phyloP scores from a whole-genome alignment of 2,888 invertebrate genomes.

The Hypercompe scribonia region DNA sequence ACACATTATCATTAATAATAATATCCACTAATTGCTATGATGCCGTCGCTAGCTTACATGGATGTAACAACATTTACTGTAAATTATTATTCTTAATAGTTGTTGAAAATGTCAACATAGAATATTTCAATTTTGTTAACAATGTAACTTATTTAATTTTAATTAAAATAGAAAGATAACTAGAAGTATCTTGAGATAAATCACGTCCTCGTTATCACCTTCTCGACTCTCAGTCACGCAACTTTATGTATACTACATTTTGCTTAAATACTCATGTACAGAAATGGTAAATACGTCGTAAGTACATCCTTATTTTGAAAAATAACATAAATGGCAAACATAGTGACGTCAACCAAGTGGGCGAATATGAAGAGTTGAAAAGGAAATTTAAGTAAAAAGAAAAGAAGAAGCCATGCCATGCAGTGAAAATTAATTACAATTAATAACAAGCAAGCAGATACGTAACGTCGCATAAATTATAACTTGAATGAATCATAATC shows the following conservation, averaged over 20 bases:
- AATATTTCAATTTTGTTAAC: not conserved
- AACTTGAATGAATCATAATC: no score
- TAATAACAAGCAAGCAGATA: no score
- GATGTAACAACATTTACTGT: constrained; percentile 1
- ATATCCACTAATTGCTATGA: not conserved
- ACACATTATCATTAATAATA: not conserved
- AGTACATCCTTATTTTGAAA: not conserved
- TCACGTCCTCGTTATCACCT: not conserved
- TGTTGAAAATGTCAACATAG: constrained; percentile 2
- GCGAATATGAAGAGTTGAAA: no score
- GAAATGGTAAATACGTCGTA: not conserved
- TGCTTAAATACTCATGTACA: not conserved
- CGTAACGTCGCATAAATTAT: no score
- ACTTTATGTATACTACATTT: not conserved
- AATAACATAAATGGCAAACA: no score
- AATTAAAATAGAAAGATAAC: not conserved
- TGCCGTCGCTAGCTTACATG: not conserved
- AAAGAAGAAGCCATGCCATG: no score
- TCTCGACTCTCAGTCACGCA: not conserved
- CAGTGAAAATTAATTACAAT: no score
- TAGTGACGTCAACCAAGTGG: not conserved
- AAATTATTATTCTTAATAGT: constrained; percentile 3
- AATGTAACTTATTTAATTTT: not conserved
- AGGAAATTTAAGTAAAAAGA: no score
- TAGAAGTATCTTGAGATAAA: not conserved